Evolutionary conservation across 2,113 vertebrate species (phyloP).

Genomic region (Phalacrocorax aristotelis): DNA sequence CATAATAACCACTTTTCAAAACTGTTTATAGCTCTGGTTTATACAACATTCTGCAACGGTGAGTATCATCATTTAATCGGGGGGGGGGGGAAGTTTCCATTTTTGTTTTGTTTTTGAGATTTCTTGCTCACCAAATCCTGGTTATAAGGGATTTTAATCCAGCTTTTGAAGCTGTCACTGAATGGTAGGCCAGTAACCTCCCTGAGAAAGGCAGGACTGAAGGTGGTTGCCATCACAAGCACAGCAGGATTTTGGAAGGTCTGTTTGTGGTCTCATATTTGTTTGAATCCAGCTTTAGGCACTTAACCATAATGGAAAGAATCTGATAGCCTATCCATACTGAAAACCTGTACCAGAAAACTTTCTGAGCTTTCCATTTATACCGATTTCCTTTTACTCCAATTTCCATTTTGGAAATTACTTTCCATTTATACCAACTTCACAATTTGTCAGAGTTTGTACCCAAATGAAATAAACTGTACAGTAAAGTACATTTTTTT

Average conservation of each 20-base stretch:
- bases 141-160: background rate
- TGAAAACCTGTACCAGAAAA: background rate
- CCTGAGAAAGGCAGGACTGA: background rate
- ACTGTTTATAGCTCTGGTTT: background rate
- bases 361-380: fast-evolving
- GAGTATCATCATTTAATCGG: background rate
- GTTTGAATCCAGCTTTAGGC: background rate
- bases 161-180: background rate
- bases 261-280: background rate
- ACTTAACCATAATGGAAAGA: background rate
- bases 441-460: background rate
- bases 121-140: background rate
- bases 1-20: background rate
- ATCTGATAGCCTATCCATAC: background rate
- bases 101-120: background rate
- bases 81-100: background rate
- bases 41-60: background rate
- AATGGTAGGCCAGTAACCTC: background rate
- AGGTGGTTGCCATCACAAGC: background rate
- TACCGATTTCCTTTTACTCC: background rate
- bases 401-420: background rate
- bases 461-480: background rate
- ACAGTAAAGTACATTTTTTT: background rate
- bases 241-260: background rate
- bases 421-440: background rate